Percentiles rank a stretch among this genome's conserved stretches.
Evolutionary conservation across 2,797 vertebrate genomes (phyloP).

Genomic region (Microctenopoma steveboyesi): DNA sequence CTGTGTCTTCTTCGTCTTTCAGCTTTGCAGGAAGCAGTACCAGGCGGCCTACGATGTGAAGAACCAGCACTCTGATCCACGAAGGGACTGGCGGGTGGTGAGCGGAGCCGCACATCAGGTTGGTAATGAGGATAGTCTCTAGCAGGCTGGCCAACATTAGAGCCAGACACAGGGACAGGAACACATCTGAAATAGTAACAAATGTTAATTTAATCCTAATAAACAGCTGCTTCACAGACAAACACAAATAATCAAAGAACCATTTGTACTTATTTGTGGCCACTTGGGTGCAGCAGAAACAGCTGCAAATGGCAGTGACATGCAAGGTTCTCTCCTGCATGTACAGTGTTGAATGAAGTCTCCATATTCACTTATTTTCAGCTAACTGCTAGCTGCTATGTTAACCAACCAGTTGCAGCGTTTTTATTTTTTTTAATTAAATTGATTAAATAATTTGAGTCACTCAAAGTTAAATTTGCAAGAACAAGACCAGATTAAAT

Average conservation of each 20-base stretch:
- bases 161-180: slow-evolving; percentile 80
- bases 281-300: background rate
- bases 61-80: slow-evolving; percentile 72
- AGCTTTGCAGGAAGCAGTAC: slow-evolving; percentile 39
- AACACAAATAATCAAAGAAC: background rate
- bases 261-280: background rate
- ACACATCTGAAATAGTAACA: slow-evolving; percentile 64
- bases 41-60: slow-evolving; percentile 62
- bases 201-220: background rate
- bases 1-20: background rate
- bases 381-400: too few species aligned
- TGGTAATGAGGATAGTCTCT: slow-evolving; percentile 79
- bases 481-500: background rate
- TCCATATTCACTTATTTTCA: too few species aligned
- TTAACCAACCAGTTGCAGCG: too few species aligned
- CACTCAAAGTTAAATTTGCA: too few species aligned
- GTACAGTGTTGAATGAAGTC: too few species aligned
- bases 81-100: slow-evolving; percentile 56
- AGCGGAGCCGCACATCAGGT: slow-evolving; percentile 64
- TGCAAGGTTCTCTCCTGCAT: too few species aligned
- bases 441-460: too few species aligned
- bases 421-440: too few species aligned
- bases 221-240: background rate
- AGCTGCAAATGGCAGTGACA: background rate
- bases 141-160: slow-evolving; percentile 83